phyloP scores from a whole-genome alignment of 2,113 vertebrate species.

The Parotia lawesii region DNA sequence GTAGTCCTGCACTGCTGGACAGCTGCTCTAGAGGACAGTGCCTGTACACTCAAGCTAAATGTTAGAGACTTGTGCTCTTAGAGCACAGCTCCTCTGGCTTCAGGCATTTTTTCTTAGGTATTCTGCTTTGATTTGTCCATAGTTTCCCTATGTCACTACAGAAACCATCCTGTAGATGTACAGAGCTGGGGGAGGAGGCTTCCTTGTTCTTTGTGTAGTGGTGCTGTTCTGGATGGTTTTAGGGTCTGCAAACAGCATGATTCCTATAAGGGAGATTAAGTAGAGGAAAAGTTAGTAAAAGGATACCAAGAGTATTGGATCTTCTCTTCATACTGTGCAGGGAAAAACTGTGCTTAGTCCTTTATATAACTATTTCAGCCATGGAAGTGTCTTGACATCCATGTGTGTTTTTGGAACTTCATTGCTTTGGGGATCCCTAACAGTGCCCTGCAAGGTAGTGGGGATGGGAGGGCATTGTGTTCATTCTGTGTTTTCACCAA shows the following conservation, averaged over 20 bases:
- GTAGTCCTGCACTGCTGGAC: background rate
- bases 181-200: background rate
- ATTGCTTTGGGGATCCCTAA: background rate
- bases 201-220: background rate
- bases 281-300: background rate
- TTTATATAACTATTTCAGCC: background rate
- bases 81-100: background rate
- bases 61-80: background rate
- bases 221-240: background rate
- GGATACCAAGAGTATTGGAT: background rate
- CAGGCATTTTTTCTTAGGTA: background rate
- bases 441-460: background rate
- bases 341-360: background rate
- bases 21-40: background rate
- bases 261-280: background rate
- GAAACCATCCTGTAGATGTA: background rate
- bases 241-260: background rate
- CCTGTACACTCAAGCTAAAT: background rate
- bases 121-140: background rate
- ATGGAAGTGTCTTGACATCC: background rate
- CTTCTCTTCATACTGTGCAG: background rate
- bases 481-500: background rate
- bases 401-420: background rate
- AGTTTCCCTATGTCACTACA: background rate
- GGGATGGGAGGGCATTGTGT: background rate